Percentiles rank a stretch among this genome's conserved stretches.
phyloP scores from a whole-genome alignment of 2,797 vertebrate species.

The Peromyscus aztecus region DNA sequence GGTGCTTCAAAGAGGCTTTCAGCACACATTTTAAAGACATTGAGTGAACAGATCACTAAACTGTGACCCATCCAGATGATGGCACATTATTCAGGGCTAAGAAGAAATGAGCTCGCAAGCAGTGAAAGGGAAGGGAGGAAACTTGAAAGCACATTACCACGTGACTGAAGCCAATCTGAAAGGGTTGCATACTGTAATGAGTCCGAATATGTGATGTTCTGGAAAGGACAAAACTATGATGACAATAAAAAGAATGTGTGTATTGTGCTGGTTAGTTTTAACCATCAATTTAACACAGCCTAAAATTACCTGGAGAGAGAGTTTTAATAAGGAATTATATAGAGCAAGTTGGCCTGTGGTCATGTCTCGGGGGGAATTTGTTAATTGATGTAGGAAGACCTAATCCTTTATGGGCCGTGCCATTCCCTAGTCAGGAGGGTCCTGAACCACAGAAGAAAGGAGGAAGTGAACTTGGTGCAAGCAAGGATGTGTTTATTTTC shows the following conservation, averaged over 20 bases:
- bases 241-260: background rate
- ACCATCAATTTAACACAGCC: background rate
- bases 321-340: background rate
- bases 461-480: background rate
- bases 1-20: background rate
- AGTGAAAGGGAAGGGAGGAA: background rate
- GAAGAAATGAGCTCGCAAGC: background rate
- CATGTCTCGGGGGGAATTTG: background rate
- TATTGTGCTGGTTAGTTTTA: background rate
- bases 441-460: background rate
- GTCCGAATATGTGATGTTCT: background rate
- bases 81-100: background rate
- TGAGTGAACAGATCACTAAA: background rate
- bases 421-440: background rate
- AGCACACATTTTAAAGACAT: conserved; percentile 4
- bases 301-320: background rate
- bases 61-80: background rate
- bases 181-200: background rate
- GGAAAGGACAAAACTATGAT: background rate
- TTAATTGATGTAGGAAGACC: background rate
- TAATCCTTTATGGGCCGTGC: background rate
- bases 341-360: background rate
- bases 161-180: background rate
- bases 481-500: background rate
- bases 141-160: background rate